A percentile compares a stretch with the other conserved stretches of the same genome.
These are phyloP conservation scores for Drosophila punjabiensis DNA, from an alignment of 1,140 invertebrate species.

Conservation along the genomic window DNA sequence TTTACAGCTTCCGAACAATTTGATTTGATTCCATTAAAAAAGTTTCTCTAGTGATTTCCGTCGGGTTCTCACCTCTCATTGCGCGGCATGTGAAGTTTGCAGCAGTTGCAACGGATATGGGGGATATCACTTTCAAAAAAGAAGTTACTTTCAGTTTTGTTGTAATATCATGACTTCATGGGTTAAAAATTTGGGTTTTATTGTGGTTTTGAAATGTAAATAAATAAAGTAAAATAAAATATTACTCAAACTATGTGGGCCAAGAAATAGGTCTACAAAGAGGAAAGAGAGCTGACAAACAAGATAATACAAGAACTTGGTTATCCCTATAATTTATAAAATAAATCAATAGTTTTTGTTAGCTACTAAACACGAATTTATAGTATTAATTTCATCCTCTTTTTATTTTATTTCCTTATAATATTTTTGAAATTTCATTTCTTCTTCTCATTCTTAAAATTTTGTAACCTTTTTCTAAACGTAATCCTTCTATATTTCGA, in stretches of 20 bases:
- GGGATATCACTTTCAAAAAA: slow-evolving; percentile 12
- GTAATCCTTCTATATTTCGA: not conserved
- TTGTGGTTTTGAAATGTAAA: not conserved
- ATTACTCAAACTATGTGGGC: too few relatives aligned
- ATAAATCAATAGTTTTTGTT: too few relatives aligned
- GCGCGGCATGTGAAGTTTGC: slow-evolving; percentile 43
- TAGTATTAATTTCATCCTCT: not conserved
- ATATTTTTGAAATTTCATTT: not conserved
- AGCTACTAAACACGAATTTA: too few relatives aligned
- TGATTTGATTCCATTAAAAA: slow-evolving; percentile 85
- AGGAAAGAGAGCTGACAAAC: too few relatives aligned
- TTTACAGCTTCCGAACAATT: slow-evolving; percentile 85
- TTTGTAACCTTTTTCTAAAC: not conserved
- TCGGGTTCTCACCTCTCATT: slow-evolving; percentile 39
- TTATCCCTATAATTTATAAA: too few relatives aligned
- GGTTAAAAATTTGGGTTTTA: too few relatives aligned
- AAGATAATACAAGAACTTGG: too few relatives aligned
- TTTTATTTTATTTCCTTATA: not conserved
- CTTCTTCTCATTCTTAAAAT: not conserved
- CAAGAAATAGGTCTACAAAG: too few relatives aligned
- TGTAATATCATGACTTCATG: not conserved
- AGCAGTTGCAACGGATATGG: slow-evolving; percentile 49
- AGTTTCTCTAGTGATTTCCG: slow-evolving; percentile 81
- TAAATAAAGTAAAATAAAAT: too few relatives aligned
- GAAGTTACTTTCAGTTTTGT: not conserved